Percentiles rank a stretch among this genome's conserved stretches.
These are phyloP conservation scores for Oryzias dopingdopingensis DNA, from an alignment of 2,797 vertebrate species.

Conservation along the genomic window DNA sequence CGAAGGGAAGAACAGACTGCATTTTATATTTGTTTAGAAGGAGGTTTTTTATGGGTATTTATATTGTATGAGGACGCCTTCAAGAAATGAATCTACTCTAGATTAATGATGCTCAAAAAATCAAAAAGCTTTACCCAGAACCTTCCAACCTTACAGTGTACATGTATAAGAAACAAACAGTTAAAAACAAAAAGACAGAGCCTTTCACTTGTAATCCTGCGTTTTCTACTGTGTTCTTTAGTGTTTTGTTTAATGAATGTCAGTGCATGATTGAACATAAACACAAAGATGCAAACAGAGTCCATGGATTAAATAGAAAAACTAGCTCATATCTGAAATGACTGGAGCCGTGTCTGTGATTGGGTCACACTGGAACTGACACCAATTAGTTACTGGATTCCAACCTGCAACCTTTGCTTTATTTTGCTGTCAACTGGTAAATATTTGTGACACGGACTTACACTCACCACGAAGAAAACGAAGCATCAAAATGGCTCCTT, in stretches of 20 bases:
- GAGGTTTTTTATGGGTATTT: no score
- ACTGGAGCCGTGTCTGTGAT: neutral
- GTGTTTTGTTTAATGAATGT: neutral
- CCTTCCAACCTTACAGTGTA: neutral
- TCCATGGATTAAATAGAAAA: constrained; percentile 5
- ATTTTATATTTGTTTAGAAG: no score
- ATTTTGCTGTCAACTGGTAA: neutral
- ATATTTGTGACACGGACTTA: no score
- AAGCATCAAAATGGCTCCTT: no score
- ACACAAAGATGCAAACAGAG: neutral
- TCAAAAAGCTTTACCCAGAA: no score
- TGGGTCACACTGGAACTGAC: neutral
- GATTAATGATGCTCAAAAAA: no score
- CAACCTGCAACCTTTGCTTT: neutral
- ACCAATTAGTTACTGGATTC: neutral
- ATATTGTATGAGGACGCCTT: no score
- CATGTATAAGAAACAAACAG: constrained; percentile 8
- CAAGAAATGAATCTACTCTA: no score
- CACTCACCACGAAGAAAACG: neutral
- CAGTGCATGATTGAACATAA: no score
- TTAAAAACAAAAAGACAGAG: neutral
- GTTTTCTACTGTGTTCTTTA: constrained; percentile 6
- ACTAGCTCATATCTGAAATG: neutral
- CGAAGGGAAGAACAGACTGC: no score
- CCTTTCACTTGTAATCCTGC: neutral